Evolutionary conservation across 35 echinoderm and acorn worm genomes (phyloP).

Genomic region (Amphiura filiformis): DNA sequence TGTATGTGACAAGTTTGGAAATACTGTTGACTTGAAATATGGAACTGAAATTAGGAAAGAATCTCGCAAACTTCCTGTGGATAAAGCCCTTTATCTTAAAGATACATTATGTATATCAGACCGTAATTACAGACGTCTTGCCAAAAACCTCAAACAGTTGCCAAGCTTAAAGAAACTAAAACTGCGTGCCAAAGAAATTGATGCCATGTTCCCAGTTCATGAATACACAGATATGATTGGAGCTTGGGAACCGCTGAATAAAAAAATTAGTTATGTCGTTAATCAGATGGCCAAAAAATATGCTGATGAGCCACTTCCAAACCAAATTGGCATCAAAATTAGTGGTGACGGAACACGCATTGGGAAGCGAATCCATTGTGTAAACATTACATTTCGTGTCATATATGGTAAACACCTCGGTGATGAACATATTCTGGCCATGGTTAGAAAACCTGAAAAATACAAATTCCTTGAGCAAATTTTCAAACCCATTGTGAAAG

Average conservation of each 20-base stretch:
- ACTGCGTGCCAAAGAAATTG: neutral
- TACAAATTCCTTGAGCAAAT: neutral
- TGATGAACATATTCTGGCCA: neutral
- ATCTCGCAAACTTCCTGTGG: neutral
- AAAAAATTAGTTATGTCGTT: neutral
- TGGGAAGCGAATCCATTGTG: slow-evolving; percentile 15
- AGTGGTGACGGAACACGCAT: slow-evolving; percentile 8
- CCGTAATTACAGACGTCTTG: neutral
- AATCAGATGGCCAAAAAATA: neutral
- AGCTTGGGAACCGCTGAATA: neutral
- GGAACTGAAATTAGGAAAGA: neutral
- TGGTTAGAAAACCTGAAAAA: slow-evolving; percentile 21
- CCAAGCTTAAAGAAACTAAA: neutral
- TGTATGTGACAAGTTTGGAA: slow-evolving; percentile 3
- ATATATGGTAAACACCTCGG: slow-evolving; percentile 9
- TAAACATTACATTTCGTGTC: neutral
- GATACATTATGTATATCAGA: neutral
- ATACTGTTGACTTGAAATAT: neutral
- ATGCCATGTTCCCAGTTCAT: neutral
- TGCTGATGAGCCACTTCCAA: neutral
- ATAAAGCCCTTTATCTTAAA: slow-evolving; percentile 5
- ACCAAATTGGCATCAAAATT: neutral
- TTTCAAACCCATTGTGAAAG: neutral
- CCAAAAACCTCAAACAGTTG: neutral
- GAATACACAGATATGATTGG: neutral